Base-by-base conservation (phyloP, 2,888 invertebrate genomes). In the Leptothorax acervorum region DNA sequence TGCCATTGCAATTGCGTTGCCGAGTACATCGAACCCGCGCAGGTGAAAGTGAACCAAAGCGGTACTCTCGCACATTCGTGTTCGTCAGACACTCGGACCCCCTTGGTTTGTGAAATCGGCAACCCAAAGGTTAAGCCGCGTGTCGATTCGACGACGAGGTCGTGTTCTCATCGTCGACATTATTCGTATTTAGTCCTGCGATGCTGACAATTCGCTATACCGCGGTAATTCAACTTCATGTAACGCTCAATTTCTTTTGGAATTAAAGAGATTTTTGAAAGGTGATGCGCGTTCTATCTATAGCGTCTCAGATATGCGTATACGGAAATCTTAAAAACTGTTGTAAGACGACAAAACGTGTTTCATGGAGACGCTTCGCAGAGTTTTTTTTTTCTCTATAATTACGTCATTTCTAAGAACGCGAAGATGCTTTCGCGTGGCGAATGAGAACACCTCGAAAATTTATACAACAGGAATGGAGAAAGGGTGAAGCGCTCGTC, bases 1-100 rank as follows among this genome's bases (percentile, higher is more conserved):
- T 90, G 83, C 87, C 89, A 85, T 90, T 90, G 90, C 90, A 85
- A 88, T 85, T 85, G 84, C 85, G 84, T 85, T 68, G 68, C 63
- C 81, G 90, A 88, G 90, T 90, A 87, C 90, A 90, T 90, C 89
- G 90, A 90, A 90, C 90, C 84, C 90, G 87, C 79, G 88, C 88
- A 91, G 90, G 90, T 90, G 91, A 90, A 90, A 90, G 90, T 90
- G 90, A 90, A 90, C 85, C 89, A 83, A 86, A 90, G 87, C 85
- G 85, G 87, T 87, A 84, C 45, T 70, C 90, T 85, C 84, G 87
- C 85, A 71, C 85, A 89, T 85, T 83, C 78, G 89, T 66, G 65
- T 74, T 84, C 4, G 66, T 76, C 42, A 76, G 68, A 76, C 53
- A 28, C 18, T 65, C 53, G 65, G 79, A 63, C 74, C 78, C 71